Conservation (phyloP, 2,888 invertebrate genomes). For the Lepidochitona cinerea region DNA sequence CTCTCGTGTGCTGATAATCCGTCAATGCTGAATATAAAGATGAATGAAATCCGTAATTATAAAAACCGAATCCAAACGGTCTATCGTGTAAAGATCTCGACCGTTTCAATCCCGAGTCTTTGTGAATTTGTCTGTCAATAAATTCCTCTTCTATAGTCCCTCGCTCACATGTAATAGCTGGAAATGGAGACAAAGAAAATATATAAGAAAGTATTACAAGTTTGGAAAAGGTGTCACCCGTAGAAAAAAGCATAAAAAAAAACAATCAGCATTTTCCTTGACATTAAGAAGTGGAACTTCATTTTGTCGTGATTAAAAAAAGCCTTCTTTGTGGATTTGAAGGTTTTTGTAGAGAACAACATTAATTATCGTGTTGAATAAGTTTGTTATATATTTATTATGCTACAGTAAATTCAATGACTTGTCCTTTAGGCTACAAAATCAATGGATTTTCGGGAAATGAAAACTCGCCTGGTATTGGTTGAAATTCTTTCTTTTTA, state of each 20-base stretch:
- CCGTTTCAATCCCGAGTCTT: not conserved
- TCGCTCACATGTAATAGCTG: not conserved
- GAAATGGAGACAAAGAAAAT: not conserved
- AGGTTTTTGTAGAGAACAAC: too few relatives aligned
- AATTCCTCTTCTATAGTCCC: not conserved
- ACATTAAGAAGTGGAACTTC: too few relatives aligned
- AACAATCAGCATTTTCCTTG: too few relatives aligned
- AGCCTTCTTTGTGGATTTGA: too few relatives aligned
- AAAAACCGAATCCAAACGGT: not conserved
- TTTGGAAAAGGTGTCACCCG: too few relatives aligned
- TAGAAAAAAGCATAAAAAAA: too few relatives aligned
- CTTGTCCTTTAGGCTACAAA: not conserved
- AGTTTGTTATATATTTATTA: too few relatives aligned
- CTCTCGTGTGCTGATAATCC: not conserved
- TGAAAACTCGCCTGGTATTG: conserved; percentile 14
- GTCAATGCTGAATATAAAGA: not conserved
- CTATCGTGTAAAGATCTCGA: not conserved
- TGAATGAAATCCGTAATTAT: not conserved
- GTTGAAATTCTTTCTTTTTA: conserved; percentile 15
- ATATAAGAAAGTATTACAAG: not conserved
- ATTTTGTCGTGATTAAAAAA: too few relatives aligned
- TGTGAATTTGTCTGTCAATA: not conserved
- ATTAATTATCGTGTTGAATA: too few relatives aligned
- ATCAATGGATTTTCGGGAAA: not conserved
- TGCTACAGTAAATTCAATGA: too few relatives aligned